phyloP scores from a whole-genome alignment of 2,888 invertebrate genomes.

The Ichneumon xanthorius region DNA sequence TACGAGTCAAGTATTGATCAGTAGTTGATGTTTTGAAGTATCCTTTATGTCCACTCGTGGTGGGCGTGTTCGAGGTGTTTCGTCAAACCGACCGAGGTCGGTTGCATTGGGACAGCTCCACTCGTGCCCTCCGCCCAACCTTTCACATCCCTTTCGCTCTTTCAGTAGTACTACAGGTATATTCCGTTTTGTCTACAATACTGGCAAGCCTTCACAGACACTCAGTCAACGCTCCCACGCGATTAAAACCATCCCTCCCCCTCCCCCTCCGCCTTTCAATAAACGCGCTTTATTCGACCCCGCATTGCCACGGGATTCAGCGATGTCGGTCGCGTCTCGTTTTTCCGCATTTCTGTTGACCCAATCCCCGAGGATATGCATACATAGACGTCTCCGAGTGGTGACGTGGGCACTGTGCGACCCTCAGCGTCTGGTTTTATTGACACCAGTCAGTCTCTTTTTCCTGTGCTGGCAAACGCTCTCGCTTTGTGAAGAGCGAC shows the following conservation, averaged over 20 bases:
- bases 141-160: conserved; percentile 18
- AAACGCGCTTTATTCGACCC: conserved; percentile 17
- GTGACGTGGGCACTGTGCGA: not conserved
- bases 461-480: conserved; percentile 43
- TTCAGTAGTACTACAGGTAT: conserved; percentile 32
- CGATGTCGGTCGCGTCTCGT: conserved; percentile 8
- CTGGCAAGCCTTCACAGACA: conserved; percentile 53
- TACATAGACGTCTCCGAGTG: conserved; percentile 8
- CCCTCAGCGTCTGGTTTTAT: conserved; percentile 68
- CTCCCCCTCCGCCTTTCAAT: conserved; percentile 29
- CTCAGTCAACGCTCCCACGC: conserved; percentile 57
- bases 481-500: not conserved
- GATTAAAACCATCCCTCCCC: conserved; percentile 40
- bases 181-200: conserved; percentile 47
- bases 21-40: conserved; percentile 20
- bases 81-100: conserved; percentile 55
- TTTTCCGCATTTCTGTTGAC: conserved; percentile 41
- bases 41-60: conserved; percentile 33
- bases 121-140: conserved; percentile 46
- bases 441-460: conserved; percentile 70
- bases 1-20: conserved; percentile 27
- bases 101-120: conserved; percentile 56
- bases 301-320: not conserved
- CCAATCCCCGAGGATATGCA: conserved; percentile 17
- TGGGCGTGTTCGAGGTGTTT: conserved; percentile 40